Evolutionary conservation across 2,888 invertebrate genomes (phyloP).

Genomic region (Scaptomyza tumidula): DNA sequence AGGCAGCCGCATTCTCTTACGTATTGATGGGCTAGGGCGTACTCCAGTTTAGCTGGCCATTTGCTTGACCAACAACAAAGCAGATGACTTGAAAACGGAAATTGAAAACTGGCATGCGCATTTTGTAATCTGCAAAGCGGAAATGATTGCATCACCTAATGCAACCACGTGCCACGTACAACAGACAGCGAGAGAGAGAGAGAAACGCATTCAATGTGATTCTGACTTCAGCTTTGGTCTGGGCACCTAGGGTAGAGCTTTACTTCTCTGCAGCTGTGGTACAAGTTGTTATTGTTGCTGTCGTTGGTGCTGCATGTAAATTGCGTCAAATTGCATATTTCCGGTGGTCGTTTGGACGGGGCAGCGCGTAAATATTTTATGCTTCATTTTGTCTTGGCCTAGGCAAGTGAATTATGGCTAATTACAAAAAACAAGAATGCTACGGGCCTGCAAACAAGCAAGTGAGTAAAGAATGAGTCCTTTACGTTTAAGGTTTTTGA

Average conservation of each 20-base stretch:
- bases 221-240: background rate
- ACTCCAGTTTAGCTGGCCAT: constrained; percentile 32
- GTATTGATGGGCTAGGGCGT: constrained; percentile 18
- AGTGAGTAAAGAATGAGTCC: background rate
- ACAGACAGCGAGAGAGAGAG: background rate
- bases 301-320: constrained; percentile 63
- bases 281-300: background rate
- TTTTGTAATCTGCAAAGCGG: constrained; percentile 69
- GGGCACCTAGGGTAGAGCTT: background rate
- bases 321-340: constrained; percentile 79
- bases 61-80: constrained; percentile 39
- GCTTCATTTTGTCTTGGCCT: constrained; percentile 77
- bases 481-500: background rate
- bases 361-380: constrained; percentile 74
- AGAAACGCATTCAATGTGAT: background rate
- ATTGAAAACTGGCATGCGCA: constrained; percentile 71
- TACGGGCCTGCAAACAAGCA: constrained; percentile 10
- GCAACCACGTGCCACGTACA: constrained; percentile 64
- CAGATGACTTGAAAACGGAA: constrained; percentile 61
- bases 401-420: constrained; percentile 78
- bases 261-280: constrained; percentile 15
- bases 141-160: constrained; percentile 77
- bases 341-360: constrained; percentile 60
- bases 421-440: constrained; percentile 62
- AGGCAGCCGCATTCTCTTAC: background rate